Conservation (phyloP, 2,888 invertebrate genomes). For the Melinaea menophilus region DNA sequence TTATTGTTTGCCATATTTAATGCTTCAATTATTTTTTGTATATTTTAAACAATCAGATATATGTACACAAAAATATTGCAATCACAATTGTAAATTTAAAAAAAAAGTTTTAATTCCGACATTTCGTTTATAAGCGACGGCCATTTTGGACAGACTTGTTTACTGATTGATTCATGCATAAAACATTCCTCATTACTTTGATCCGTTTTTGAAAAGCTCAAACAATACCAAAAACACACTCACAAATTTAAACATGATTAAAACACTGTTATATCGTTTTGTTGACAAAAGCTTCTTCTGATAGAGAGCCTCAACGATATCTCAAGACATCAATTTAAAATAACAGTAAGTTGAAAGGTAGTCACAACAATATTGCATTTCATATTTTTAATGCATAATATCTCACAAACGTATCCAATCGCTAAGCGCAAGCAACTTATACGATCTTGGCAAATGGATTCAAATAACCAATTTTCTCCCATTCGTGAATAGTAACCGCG, state of each 20-base stretch:
- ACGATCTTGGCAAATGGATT: constrained; percentile 50
- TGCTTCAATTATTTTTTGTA: constrained; percentile 14
- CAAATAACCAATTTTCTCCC: constrained; percentile 65
- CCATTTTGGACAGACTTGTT: constrained; percentile 29
- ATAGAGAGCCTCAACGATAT: too few relatives aligned
- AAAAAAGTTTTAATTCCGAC: constrained; percentile 23
- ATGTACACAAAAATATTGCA: constrained; percentile 25
- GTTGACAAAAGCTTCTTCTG: too few relatives aligned
- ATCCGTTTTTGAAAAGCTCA: constrained; percentile 8
- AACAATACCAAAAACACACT: too few relatives aligned
- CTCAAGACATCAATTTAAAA: too few relatives aligned
- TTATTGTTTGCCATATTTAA: constrained; percentile 4
- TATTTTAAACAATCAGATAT: constrained; percentile 26
- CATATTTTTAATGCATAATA: background rate
- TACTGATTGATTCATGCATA: constrained; percentile 32
- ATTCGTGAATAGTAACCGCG: constrained; percentile 60
- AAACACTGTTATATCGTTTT: too few relatives aligned
- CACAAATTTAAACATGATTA: too few relatives aligned
- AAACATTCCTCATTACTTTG: constrained; percentile 29
- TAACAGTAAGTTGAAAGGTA: background rate
- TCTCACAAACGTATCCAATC: too few relatives aligned
- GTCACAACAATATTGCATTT: background rate
- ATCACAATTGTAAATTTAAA: constrained; percentile 20
- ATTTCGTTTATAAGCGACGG: constrained; percentile 28
- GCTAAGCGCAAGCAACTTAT: constrained; percentile 40